Evolutionary conservation across 64 coral and sea anemone genomes (phyloP).

Genomic region (Pocillopora damicornis): DNA sequence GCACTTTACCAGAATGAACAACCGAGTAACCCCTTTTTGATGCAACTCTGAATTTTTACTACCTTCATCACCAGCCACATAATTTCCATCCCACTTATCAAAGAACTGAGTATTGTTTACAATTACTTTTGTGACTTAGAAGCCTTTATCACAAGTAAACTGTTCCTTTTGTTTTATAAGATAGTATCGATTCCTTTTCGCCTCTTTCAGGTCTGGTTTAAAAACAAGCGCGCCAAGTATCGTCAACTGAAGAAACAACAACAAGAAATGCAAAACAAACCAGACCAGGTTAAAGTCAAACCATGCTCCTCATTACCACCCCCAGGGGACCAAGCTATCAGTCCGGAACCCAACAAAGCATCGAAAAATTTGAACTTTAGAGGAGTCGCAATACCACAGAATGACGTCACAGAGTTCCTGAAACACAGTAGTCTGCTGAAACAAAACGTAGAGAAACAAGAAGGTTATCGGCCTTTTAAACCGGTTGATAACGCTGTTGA

Average conservation of each 20-base stretch:
- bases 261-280: slow-evolving; percentile 26
- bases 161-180: not conserved
- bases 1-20: too few relatives aligned
- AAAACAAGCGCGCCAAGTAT: slow-evolving; percentile 58
- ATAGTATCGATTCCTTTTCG: not conserved
- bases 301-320: not conserved
- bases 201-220: slow-evolving; percentile 56
- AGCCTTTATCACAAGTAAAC: too few relatives aligned
- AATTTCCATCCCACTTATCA: too few relatives aligned
- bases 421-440: not conserved
- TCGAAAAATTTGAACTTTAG: slow-evolving; percentile 1
- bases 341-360: not conserved
- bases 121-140: not conserved
- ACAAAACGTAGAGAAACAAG: slow-evolving; percentile 5
- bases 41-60: too few relatives aligned
- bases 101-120: too few relatives aligned
- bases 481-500: slow-evolving; percentile 5
- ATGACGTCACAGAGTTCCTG: not conserved
- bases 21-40: too few relatives aligned
- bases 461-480: slow-evolving; percentile 9
- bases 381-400: slow-evolving; percentile 22
- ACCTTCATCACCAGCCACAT: too few relatives aligned
- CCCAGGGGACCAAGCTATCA: slow-evolving; percentile 6
- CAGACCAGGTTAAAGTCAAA: slow-evolving; percentile 12
- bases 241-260: slow-evolving; percentile 64